These are phyloP conservation scores for Psittacula echo DNA, from an alignment of 2,797 vertebrate species.

Conservation along the genomic window DNA sequence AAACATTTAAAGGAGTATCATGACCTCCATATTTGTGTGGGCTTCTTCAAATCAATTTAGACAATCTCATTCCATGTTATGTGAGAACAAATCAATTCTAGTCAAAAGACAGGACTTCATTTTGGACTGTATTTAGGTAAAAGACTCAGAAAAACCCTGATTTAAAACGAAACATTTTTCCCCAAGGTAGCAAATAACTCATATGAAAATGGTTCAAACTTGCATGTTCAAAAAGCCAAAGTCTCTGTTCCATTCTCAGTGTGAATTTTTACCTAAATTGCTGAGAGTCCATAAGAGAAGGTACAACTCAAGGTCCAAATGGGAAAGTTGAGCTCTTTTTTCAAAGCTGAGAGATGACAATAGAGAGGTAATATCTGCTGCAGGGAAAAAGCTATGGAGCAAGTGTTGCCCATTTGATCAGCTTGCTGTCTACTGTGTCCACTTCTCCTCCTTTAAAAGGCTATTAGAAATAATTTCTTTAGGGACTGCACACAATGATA, in stretches of 20 bases:
- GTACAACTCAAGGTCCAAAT: neutral
- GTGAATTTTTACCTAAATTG: neutral
- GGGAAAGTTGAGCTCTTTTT: neutral
- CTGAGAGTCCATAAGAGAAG: neutral
- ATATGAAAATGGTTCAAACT: fast-evolving
- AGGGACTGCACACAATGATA: neutral
- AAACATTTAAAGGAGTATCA: neutral
- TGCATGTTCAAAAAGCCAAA: neutral
- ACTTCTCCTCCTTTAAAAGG: slow-evolving; percentile 11
- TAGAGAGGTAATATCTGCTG: slow-evolving; percentile 5
- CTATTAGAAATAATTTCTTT: slow-evolving; percentile 38
- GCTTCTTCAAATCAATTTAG: neutral
- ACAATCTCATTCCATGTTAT: neutral
- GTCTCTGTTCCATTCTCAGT: neutral
- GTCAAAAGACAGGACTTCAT: neutral
- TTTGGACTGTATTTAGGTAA: neutral
- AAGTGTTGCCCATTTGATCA: neutral
- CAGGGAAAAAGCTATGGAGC: neutral
- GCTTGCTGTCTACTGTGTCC: neutral
- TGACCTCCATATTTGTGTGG: neutral
- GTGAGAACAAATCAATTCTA: neutral
- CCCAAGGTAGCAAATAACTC: neutral
- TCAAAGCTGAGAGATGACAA: neutral
- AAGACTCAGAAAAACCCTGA: neutral
- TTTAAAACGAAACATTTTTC: neutral